Evolutionary conservation across 2,113 vertebrate species (phyloP).

Genomic region (Rhinolophus ferrumequinum): DNA sequence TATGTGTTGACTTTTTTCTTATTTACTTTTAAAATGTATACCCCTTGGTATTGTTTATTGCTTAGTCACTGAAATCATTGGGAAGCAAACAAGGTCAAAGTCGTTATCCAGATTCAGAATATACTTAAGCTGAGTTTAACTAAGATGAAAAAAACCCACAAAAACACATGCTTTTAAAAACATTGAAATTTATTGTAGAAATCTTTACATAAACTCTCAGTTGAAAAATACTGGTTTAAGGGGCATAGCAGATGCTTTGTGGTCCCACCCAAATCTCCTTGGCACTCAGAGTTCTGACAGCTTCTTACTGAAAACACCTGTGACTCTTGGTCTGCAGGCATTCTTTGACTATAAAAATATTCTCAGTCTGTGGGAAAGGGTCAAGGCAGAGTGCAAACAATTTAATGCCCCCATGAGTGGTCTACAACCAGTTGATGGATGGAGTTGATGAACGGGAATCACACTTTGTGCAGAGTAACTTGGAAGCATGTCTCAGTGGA

Average conservation of each 20-base stretch:
- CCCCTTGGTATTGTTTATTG: neutral
- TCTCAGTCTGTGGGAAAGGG: slow-evolving; percentile 43
- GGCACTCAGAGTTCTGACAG: neutral
- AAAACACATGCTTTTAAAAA: neutral
- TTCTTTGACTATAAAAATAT: slow-evolving; percentile 32
- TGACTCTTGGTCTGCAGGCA: neutral
- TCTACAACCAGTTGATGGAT: slow-evolving; percentile 3
- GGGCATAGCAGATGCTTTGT: neutral
- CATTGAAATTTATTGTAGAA: neutral
- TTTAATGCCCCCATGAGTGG: neutral
- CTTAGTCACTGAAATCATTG: neutral
- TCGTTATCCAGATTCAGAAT: neutral
- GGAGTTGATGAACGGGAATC: slow-evolving; percentile 15
- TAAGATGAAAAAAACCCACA: neutral
- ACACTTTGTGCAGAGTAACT: neutral
- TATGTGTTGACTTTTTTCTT: neutral
- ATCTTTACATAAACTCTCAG: neutral
- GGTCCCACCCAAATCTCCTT: neutral
- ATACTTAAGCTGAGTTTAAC: neutral
- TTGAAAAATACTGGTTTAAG: slow-evolving; percentile 39
- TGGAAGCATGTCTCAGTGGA: neutral
- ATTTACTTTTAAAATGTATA: neutral
- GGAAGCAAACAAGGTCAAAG: neutral
- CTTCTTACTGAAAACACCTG: slow-evolving; percentile 20
- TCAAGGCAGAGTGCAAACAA: slow-evolving; percentile 43